Percentiles rank a stretch among this genome's conserved stretches.
These are phyloP conservation scores for Criorhina ranunculi DNA, from an alignment of 2,888 invertebrate genomes.

Conservation along the genomic window DNA sequence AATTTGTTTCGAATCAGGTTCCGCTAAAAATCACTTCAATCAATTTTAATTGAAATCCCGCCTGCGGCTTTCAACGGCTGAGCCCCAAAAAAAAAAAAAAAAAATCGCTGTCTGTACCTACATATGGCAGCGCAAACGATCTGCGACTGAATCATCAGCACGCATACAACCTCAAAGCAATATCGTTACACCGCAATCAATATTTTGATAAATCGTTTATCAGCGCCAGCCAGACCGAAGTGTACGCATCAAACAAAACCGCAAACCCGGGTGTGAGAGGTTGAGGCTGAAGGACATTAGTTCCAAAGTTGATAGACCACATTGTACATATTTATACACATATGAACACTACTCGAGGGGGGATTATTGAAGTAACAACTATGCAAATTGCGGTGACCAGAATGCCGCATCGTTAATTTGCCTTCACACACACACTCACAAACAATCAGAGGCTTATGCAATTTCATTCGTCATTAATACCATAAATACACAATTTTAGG, in stretches of 20 bases:
- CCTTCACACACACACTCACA: neutral
- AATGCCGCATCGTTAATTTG: neutral
- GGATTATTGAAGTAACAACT: neutral
- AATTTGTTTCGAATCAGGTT: conserved; percentile 57
- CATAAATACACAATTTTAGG: neutral
- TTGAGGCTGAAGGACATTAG: conserved; percentile 27
- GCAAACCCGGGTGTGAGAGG: conserved; percentile 11
- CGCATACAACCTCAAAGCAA: conserved; percentile 52
- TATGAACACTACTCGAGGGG: too few relatives aligned
- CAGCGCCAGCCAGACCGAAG: conserved; percentile 30
- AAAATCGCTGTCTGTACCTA: neutral
- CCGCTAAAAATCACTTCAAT: conserved; percentile 61
- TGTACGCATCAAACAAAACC: conserved; percentile 55
- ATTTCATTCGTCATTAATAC: neutral
- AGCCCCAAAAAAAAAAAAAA: neutral
- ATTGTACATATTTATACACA: neutral
- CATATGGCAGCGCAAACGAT: conserved; percentile 6
- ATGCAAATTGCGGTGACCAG: conserved; percentile 20
- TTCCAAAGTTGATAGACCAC: neutral
- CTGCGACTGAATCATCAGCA: conserved; percentile 37
- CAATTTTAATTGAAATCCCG: conserved; percentile 75
- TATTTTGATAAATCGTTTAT: conserved; percentile 69
- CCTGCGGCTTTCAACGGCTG: conserved; percentile 47
- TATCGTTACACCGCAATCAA: conserved; percentile 61
- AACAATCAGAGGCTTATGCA: neutral